phyloP scores from a whole-genome alignment of 92 coral and sea anemone species.

The Palythoa caribaeorum region DNA sequence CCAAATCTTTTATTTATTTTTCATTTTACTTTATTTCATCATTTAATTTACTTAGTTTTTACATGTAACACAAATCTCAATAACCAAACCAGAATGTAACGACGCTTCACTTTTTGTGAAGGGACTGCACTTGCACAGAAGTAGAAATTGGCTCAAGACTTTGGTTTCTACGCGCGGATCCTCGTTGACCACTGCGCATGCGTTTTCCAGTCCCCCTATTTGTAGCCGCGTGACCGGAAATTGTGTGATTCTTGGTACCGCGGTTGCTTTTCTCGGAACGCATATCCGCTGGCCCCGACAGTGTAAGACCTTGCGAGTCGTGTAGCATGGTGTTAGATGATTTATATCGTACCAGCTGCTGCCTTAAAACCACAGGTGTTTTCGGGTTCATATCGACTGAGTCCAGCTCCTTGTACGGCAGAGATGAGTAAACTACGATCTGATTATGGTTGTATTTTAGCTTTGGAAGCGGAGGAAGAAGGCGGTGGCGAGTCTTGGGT shows the following conservation, averaged over 20 bases:
- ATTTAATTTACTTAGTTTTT: background rate
- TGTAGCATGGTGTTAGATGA: constrained; percentile 50
- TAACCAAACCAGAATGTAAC: background rate
- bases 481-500: constrained; percentile 89
- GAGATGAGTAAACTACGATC: constrained; percentile 89
- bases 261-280: constrained; percentile 26
- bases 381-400: constrained; percentile 79
- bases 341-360: constrained; percentile 38
- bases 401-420: constrained; percentile 90
- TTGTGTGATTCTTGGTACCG: constrained; percentile 3
- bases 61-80: background rate
- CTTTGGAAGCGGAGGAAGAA: constrained; percentile 84
- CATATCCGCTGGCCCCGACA: constrained; percentile 17
- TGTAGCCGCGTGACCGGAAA: background rate
- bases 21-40: background rate
- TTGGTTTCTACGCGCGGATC: constrained; percentile 24
- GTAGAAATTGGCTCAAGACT: constrained; percentile 18
- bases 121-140: background rate
- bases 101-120: background rate
- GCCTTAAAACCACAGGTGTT: constrained; percentile 76
- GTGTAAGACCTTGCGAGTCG: constrained; percentile 23
- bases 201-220: constrained; percentile 25
- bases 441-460: constrained; percentile 92
- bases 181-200: constrained; percentile 41
- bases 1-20: background rate